Evolutionary conservation across 2,888 invertebrate species (phyloP).

Genomic region (Cephus pulcher): DNA sequence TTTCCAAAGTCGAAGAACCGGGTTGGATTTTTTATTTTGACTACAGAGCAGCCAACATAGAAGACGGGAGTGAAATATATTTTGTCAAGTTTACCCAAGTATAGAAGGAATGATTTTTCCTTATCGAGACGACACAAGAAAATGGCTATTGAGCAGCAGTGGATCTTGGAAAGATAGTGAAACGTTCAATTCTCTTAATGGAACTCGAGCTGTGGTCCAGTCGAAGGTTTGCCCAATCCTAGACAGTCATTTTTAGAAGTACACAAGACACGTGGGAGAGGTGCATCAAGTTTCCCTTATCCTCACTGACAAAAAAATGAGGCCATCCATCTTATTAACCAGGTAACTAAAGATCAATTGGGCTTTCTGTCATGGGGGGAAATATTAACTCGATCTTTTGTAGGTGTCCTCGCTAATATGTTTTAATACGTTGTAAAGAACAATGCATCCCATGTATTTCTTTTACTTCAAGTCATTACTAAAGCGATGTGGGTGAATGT

Average conservation of each 20-base stretch:
- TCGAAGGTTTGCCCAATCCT: not conserved
- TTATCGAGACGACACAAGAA: not conserved
- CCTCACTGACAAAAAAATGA: slow-evolving; percentile 15
- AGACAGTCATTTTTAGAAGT: not conserved
- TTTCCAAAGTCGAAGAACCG: not conserved
- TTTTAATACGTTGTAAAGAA: slow-evolving; percentile 13
- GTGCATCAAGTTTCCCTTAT: slow-evolving; percentile 1
- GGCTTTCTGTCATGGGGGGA: slow-evolving; percentile 10
- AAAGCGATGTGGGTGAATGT: slow-evolving; percentile 6
- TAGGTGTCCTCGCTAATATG: slow-evolving; percentile 16
- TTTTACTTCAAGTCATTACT: slow-evolving; percentile 9
- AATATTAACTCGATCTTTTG: slow-evolving; percentile 31
- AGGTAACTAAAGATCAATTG: slow-evolving; percentile 28
- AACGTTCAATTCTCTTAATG: not conserved
- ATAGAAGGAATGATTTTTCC: not conserved
- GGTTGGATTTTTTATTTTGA: not conserved
- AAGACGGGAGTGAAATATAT: not conserved
- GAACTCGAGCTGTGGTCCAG: not conserved
- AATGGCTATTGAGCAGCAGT: not conserved
- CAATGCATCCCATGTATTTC: slow-evolving; percentile 12
- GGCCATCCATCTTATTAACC: slow-evolving; percentile 19
- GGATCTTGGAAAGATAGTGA: not conserved
- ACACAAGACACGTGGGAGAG: slow-evolving; percentile 12
- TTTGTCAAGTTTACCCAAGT: not conserved
- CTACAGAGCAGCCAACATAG: not conserved